Conservation (phyloP, 2,113 vertebrate genomes). For the Bettongia penicillata region DNA sequence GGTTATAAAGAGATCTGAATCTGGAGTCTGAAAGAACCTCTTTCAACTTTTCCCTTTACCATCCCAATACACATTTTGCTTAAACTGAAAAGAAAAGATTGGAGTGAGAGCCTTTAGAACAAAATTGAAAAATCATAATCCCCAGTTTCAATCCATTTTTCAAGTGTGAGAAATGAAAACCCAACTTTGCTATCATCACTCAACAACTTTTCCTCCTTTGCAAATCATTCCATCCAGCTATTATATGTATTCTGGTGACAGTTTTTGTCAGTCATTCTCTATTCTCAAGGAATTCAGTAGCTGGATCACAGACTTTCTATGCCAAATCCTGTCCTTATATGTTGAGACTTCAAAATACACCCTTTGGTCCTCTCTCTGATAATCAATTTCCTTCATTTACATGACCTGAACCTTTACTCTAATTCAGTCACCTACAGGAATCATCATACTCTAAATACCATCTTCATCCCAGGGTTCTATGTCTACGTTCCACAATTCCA, state of each 20-base stretch:
- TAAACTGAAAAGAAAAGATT: neutral
- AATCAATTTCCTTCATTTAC: neutral
- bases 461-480: neutral
- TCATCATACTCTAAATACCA: neutral
- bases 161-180: neutral
- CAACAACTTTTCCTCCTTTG: neutral
- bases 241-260: neutral
- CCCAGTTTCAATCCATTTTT: neutral
- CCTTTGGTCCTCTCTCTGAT: neutral
- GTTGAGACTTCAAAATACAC: neutral
- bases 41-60: accelerated
- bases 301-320: neutral
- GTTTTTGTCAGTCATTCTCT: neutral
- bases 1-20: neutral
- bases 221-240: neutral
- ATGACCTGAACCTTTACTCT: neutral
- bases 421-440: neutral
- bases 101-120: neutral
- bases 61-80: no score
- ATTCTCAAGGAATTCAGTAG: neutral
- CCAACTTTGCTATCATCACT: neutral
- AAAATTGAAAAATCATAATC: neutral
- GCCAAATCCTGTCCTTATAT: neutral
- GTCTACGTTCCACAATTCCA: neutral
- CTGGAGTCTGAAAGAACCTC: neutral